Percentiles rank a stretch among this genome's conserved stretches.
These are phyloP conservation scores for Accipiter virgatus DNA, from an alignment of 2,113 vertebrate species.

Conservation along the genomic window DNA sequence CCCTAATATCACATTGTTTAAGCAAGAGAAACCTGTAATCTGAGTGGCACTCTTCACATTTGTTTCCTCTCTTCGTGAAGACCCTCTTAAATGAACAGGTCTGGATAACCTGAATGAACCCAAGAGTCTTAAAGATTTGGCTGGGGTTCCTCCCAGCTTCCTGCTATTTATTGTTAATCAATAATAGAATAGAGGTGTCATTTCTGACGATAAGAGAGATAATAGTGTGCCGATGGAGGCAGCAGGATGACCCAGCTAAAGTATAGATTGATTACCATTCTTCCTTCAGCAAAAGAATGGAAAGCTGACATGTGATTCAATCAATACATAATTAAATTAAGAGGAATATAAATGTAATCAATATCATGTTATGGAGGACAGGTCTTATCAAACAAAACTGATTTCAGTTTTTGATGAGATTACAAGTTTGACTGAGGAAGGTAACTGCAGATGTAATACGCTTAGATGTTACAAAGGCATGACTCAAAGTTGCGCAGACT, in stretches of 20 bases:
- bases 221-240: background rate
- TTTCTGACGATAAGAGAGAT: background rate
- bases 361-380: background rate
- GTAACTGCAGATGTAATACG: background rate
- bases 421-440: background rate
- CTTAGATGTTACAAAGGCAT: background rate
- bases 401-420: background rate
- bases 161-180: background rate
- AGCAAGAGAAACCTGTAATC: background rate
- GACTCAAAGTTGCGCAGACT: background rate
- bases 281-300: background rate
- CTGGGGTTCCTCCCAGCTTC: background rate
- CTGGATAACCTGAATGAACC: background rate
- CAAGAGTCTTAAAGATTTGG: background rate
- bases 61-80: background rate
- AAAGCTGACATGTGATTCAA: background rate
- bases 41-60: background rate
- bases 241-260: background rate
- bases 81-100: background rate
- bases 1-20: background rate
- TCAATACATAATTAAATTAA: background rate
- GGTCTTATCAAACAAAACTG: background rate
- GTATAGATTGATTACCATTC: background rate
- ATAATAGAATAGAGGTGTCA: background rate
- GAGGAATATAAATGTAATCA: background rate